Evolutionary conservation across 2,113 vertebrate genomes (phyloP), one percentile per base, ranked within the genome.

Genomic region (Gallinago media): DNA sequence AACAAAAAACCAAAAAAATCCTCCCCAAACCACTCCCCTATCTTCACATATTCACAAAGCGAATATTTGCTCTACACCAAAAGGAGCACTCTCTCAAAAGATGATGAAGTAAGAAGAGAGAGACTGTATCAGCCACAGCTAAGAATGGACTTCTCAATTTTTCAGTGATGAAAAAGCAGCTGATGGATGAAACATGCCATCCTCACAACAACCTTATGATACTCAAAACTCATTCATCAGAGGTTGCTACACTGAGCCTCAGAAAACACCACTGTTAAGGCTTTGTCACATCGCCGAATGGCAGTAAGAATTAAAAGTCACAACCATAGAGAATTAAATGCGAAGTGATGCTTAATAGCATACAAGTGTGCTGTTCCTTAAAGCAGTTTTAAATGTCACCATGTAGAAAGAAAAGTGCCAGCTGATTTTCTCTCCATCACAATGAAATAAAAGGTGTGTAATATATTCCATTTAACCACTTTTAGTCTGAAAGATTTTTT

Each of bases 321-420:
- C 74, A 89, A 31, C n/a, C 23, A 38, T 58, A 74, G 61, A 78
- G 86, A 85, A 95, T 68, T 56, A 75, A 92, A 75, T 13, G 17
- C 9, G 44, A 91, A 79, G 15, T 55, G 46, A 79, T 40, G 68
- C 31, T 84, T n/a, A 38, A 73, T 5, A 73, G 81, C 38, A 62
- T 12, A 79, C 13, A 85, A 88, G 32, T 1, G 7, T 54, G 23
- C 47, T 73, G 55, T 20, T 85, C 38, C 16, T 36, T 62, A 7
- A 88, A 76, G 54, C 21, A 76, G 59, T 76, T 94, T 71, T 50
- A 95, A 91, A 90, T 36, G 62, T 75, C 77, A 95, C 25, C 20
- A 49, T 1, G 22, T 5, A 54, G 27, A 56, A 76, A 62, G 32
- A 32, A 25, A 62, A 47, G 36, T 15, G 21, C 13, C 81, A 55